phyloP scores from a whole-genome alignment of 30 jellyfish, hydroid and myxozoan genomes.

The Sanderia malayensis region DNA sequence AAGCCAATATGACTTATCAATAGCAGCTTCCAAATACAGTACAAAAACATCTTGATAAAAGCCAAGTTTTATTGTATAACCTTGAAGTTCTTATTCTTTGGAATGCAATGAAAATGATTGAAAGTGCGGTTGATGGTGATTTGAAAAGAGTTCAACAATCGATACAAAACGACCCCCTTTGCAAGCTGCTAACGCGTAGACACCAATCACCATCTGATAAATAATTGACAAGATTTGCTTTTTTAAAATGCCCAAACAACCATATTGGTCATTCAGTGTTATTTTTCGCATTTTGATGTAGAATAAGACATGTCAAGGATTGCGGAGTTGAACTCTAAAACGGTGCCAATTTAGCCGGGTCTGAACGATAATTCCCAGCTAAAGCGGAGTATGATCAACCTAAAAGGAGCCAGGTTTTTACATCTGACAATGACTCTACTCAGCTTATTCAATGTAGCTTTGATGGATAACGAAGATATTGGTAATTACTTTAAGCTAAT shows the following conservation, averaged over 20 bases:
- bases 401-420: too few relatives aligned
- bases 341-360: too few relatives aligned
- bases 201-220: neutral
- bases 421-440: neutral
- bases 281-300: neutral
- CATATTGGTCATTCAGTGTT: neutral
- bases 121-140: neutral
- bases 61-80: too few relatives aligned
- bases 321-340: too few relatives aligned
- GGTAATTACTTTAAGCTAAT: neutral
- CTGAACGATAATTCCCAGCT: too few relatives aligned
- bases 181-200: neutral
- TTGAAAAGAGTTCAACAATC: neutral
- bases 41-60: too few relatives aligned
- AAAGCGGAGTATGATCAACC: too few relatives aligned
- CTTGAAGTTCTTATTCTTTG: neutral
- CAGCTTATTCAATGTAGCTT: neutral
- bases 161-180: neutral
- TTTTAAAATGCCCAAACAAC: neutral
- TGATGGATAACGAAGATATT: neutral
- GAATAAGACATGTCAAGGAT: too few relatives aligned
- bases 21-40: too few relatives aligned
- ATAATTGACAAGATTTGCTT: neutral
- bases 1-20: too few relatives aligned
- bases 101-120: slow-evolving; percentile 2